phyloP scores from a whole-genome alignment of 2,797 vertebrate genomes.

The Limnodromus scolopaceus region DNA sequence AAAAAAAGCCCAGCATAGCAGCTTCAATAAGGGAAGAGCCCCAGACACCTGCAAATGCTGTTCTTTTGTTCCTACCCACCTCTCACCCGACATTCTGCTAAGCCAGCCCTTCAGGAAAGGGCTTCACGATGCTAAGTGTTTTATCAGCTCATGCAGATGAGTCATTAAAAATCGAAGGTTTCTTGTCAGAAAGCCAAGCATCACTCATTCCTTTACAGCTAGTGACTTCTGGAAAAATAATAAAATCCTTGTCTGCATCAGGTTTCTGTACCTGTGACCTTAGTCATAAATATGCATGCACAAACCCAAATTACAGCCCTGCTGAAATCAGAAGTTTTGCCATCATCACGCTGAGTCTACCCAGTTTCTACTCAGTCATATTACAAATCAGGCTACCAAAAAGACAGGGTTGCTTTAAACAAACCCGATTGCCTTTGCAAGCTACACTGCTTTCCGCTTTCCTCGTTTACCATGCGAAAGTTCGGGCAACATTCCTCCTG shows the following conservation, averaged over 20 bases:
- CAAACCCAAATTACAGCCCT: neutral
- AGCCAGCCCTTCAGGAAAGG: neutral
- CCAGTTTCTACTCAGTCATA: neutral
- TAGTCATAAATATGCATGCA: neutral
- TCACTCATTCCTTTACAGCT: neutral
- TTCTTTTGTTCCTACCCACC: neutral
- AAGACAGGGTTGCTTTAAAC: neutral
- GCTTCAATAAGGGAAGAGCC: neutral
- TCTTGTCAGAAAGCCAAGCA: conserved; percentile 1
- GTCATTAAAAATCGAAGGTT: neutral
- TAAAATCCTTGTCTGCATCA: neutral
- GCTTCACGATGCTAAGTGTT: neutral
- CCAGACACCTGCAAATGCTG: neutral
- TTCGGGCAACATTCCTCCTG: conserved; percentile 52
- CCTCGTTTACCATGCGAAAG: neutral
- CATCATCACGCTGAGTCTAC: neutral
- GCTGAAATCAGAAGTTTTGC: neutral
- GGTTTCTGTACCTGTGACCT: neutral
- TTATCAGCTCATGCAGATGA: conserved; percentile 8
- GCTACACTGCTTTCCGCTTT: conserved; percentile 2
- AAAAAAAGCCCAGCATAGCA: neutral
- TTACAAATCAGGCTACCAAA: neutral
- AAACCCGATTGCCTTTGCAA: neutral
- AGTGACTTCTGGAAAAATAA: neutral
- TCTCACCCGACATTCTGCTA: neutral